A percentile compares a stretch with the other conserved stretches of the same genome.
Evolutionary conservation across 2,113 vertebrate species (phyloP).

Genomic region (Lagenorhynchus albirostris): DNA sequence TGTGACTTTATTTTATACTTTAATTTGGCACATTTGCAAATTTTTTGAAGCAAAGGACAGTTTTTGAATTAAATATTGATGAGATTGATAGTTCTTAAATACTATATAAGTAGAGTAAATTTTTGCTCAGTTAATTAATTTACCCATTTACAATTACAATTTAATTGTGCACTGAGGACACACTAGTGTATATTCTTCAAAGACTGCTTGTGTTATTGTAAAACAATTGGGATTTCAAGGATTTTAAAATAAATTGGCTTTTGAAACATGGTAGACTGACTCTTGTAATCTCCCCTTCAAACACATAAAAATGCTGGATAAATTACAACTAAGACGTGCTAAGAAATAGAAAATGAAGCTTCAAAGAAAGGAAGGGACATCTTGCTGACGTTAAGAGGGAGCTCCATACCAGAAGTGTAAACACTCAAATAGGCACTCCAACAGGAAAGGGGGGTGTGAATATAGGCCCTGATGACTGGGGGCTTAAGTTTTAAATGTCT

Average conservation of each 20-base stretch:
- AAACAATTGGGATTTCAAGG: neutral
- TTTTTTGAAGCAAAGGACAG: neutral
- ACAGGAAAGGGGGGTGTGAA: neutral
- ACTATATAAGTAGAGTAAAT: neutral
- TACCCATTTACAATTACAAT: neutral
- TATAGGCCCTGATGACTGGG: neutral
- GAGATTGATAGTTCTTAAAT: neutral
- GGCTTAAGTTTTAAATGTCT: neutral
- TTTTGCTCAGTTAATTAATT: neutral
- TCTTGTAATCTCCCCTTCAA: neutral
- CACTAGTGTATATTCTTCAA: neutral
- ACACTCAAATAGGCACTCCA: neutral
- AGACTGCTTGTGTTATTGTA: neutral
- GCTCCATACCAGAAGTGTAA: neutral
- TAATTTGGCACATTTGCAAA: neutral
- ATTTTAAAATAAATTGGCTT: neutral
- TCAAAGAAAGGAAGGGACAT: neutral
- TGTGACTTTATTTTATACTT: neutral
- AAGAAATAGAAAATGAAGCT: neutral
- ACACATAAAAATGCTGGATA: neutral
- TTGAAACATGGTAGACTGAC: neutral
- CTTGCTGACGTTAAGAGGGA: neutral
- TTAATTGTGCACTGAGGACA: neutral
- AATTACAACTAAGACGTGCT: neutral
- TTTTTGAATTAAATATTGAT: neutral